phyloP scores from a whole-genome alignment of 2,113 vertebrate species.

The Laticauda colubrina region DNA sequence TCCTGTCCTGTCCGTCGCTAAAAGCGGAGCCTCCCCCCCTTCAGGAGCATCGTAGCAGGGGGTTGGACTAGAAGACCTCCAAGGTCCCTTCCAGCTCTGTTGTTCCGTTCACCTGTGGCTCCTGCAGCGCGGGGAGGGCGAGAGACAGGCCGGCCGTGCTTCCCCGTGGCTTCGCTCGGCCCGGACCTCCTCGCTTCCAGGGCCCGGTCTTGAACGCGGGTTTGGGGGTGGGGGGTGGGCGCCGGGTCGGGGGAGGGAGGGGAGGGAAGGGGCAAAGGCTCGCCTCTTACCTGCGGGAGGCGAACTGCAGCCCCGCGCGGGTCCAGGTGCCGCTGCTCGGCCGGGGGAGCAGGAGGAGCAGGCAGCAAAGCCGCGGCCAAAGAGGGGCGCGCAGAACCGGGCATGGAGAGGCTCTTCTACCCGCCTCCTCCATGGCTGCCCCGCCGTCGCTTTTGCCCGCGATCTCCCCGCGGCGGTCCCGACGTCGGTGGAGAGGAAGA shows the following conservation, averaged over 20 bases:
- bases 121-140: background rate
- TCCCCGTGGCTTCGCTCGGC: too few relatives aligned
- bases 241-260: background rate
- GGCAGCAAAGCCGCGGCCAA: background rate
- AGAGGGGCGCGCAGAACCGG: slow-evolving; percentile 16
- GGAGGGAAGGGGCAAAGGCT: background rate
- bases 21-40: background rate
- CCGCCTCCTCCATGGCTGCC: too few relatives aligned
- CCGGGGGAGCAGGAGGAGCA: background rate
- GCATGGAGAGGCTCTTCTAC: background rate
- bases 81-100: too few relatives aligned
- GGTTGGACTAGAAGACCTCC: too few relatives aligned
- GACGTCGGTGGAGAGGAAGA: too few relatives aligned
- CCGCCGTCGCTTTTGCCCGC: background rate
- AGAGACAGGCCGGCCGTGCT: too few relatives aligned
- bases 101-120: background rate
- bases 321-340: slow-evolving; percentile 33
- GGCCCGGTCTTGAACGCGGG: background rate
- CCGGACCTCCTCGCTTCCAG: background rate
- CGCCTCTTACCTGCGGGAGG: slow-evolving; percentile 40
- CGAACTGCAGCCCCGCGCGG: slow-evolving; percentile 31
- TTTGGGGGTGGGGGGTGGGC: too few relatives aligned
- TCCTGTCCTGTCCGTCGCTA: too few relatives aligned
- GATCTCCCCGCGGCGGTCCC: background rate
- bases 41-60: background rate